phyloP scores from a whole-genome alignment of 2,113 vertebrate species.

The Corvus hawaiiensis region DNA sequence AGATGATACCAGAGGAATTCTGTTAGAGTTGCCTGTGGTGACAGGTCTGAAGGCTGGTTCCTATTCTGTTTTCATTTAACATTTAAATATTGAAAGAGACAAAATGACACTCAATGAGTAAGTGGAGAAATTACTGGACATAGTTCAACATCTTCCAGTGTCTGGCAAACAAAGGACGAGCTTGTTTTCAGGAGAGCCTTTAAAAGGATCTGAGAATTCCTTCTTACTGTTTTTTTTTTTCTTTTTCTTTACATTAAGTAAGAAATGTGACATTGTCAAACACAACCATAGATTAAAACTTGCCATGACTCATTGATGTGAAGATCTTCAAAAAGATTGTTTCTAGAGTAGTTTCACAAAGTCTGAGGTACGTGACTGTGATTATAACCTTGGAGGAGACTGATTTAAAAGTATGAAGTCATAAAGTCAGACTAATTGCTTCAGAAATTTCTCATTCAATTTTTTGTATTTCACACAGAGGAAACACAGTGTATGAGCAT shows the following conservation, averaged over 20 bases:
- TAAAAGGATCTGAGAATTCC: neutral
- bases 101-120: neutral
- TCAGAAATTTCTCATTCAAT: neutral
- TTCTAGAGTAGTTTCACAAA: neutral
- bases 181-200: neutral
- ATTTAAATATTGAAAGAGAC: neutral
- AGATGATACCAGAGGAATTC: neutral
- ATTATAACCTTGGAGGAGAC: neutral
- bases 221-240: neutral
- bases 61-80: neutral
- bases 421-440: neutral
- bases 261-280: neutral
- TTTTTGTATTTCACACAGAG: neutral
- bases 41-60: neutral
- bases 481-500: neutral
- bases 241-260: neutral
- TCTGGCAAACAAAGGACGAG: neutral
- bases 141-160: neutral
- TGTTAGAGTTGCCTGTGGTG: neutral
- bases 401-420: neutral
- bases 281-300: neutral
- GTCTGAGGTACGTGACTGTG: neutral
- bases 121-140: neutral
- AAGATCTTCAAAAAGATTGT: neutral
- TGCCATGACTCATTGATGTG: neutral